Percentiles rank a stretch among this genome's conserved stretches.
Evolutionary conservation across 2,113 vertebrate genomes (phyloP).

Genomic region (Sus scrofa): T2T-Sscrofa CM000829.6:56550001-56550500

Average conservation of each 20-base stretch:
- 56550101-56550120: too few species aligned
- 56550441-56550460: background rate
- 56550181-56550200: too few species aligned
- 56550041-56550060: too few species aligned
- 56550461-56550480: constrained; percentile 35
- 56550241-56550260: background rate
- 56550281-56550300: background rate
- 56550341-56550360: background rate
- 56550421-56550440: background rate
- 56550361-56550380: constrained; percentile 46
- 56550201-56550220: too few species aligned
- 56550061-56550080: too few species aligned
- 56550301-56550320: background rate
- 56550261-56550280: background rate
- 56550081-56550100: too few species aligned
- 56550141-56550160: too few species aligned
- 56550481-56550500: background rate
- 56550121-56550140: too few species aligned
- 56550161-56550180: too few species aligned
- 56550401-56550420: constrained; percentile 46
- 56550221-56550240: too few species aligned
- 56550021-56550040: too few species aligned
- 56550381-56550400: background rate
- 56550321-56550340: background rate
- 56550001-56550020: background rate